These are phyloP conservation scores for Riptortus pedestris DNA, from an alignment of 1,140 invertebrate genomes.

Conservation along the genomic window DNA sequence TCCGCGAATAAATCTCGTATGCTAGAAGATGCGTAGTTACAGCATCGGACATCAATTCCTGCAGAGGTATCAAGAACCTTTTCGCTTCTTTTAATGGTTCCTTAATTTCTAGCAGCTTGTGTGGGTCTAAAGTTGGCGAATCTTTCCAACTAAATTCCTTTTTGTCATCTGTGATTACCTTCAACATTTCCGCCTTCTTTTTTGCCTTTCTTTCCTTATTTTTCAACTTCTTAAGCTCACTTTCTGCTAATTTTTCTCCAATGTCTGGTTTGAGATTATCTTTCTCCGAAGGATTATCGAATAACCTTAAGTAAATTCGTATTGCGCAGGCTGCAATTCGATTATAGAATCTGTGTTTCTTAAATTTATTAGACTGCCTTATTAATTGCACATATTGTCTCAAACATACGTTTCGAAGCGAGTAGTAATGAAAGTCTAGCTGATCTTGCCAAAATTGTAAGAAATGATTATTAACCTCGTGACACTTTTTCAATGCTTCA, in stretches of 20 bases:
- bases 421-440: conserved; percentile 99
- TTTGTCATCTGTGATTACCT: conserved; percentile 49
- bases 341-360: conserved; percentile 84
- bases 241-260: conserved; percentile 82
- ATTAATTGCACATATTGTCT: conserved; percentile 89
- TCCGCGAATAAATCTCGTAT: conserved; percentile 92
- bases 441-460: conserved; percentile 98
- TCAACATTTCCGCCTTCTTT: conserved; percentile 81
- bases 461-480: conserved; percentile 98
- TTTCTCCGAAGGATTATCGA: conserved; percentile 66
- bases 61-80: conserved; percentile 82
- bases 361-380: conserved; percentile 81
- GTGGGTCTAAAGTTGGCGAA: conserved; percentile 73
- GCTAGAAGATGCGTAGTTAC: conserved; percentile 93
- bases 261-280: too few relatives aligned
- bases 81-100: conserved; percentile 88
- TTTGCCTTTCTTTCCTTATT: conserved; percentile 91
- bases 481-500: conserved; percentile 92
- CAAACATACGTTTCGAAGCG: conserved; percentile 97
- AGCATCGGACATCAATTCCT: conserved; percentile 66
- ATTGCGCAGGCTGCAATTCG: conserved; percentile 87
- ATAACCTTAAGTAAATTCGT: conserved; percentile 78
- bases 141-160: conserved; percentile 39
- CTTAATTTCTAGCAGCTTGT: conserved; percentile 48
- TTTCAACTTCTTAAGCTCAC: conserved; percentile 85